Evolutionary conservation across 2,888 invertebrate species (phyloP).

Genomic region (Trisateles emortualis): DNA sequence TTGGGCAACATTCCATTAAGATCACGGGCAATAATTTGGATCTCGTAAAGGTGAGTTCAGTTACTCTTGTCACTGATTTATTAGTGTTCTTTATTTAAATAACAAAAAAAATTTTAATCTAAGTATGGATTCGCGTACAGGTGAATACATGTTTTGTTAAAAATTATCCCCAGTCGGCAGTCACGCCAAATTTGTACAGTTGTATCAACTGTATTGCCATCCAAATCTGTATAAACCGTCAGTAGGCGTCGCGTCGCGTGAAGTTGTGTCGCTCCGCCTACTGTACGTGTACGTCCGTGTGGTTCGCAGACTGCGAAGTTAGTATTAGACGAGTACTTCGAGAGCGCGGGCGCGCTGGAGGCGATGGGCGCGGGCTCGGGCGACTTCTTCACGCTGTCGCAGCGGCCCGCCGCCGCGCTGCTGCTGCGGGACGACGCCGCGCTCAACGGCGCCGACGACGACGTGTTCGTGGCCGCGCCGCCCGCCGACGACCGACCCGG

Average conservation of each 20-base stretch:
- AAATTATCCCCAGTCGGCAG: no score
- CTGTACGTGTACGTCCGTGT: background rate
- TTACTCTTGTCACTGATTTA: no score
- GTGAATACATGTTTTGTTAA: no score
- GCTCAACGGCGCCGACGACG: constrained; percentile 80
- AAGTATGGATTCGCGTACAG: no score
- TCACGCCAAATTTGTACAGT: no score
- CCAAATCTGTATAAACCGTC: no score
- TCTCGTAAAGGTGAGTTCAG: constrained; percentile 92
- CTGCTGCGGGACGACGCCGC: constrained; percentile 78
- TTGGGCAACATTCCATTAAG: constrained; percentile 94
- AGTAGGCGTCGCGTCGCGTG: no score
- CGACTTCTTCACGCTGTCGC: constrained; percentile 85
- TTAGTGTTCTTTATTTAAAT: no score
- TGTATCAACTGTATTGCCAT: no score
- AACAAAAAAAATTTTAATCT: no score
- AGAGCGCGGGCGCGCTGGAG: constrained; percentile 81
- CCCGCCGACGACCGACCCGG: constrained; percentile 11
- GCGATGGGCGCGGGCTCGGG: constrained; percentile 82
- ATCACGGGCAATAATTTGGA: constrained; percentile 95
- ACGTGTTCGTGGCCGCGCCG: constrained; percentile 68
- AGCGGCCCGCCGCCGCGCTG: constrained; percentile 82
- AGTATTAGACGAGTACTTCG: constrained; percentile 95
- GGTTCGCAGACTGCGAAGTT: constrained; percentile 92
- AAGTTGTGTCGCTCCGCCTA: no score